Evolutionary conservation across 2,797 vertebrate genomes (phyloP), one percentile per base, ranked within the genome.

Genomic region (Sphaeramia orbicularis): DNA sequence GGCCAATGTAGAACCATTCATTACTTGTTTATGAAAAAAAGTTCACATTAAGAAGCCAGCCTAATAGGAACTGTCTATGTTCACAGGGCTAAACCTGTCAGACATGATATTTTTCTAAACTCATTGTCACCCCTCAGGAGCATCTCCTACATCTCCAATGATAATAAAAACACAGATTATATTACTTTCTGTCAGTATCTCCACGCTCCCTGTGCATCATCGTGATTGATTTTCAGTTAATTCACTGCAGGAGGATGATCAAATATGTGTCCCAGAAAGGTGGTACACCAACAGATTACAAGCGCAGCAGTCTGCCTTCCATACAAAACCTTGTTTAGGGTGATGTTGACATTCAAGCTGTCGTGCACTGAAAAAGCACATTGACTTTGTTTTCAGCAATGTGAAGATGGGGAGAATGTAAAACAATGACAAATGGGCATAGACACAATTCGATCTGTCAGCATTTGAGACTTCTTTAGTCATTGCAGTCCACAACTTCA

Each of bases 151-250:
- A 58, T 83, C 72, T 69, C 72, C 47, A 37, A 58, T 49, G 50
- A 89, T 86, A 71, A 86, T 74, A 81, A 88, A 87, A 86, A 81
- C 78, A 82, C 71, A 72, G 61, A 84, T 86, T 71, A 60, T 68
- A 81, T 88, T 88, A 72, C 88, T 89, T 85, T 84, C 70, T 83
- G 83, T 84, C 84, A 86, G 55, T 71, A 78, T 81, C 53, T 71
- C 41, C 62, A 27, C 14, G 12, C 72, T 80, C 36, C 50, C 54
- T 55, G 71, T 72, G 78, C 74, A 83, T 89, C 78, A 86, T n/a
- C 1, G 11, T 63, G 88, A 92, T 85, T 86, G 85, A 89, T 91
- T 89, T 85, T 75, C 64, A 61, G 68, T 81, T 84, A 81, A 84
- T 74, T 87, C 78, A 64, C 73, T 55, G 74, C 62, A 76, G 83